These are phyloP conservation scores for Tapirus indicus DNA, from an alignment of 2,797 vertebrate species.

Conservation along the genomic window DNA sequence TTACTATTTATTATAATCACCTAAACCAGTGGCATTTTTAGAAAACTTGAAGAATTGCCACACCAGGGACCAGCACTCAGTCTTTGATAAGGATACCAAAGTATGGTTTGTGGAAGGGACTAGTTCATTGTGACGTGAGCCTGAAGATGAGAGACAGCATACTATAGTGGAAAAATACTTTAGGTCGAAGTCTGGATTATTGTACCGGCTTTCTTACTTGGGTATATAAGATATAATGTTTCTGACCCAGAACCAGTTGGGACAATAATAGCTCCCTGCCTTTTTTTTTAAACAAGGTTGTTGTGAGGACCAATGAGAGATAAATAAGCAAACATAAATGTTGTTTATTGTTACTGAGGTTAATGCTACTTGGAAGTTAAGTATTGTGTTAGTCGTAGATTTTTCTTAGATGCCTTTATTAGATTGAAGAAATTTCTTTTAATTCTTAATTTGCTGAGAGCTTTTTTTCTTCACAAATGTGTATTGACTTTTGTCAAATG, in stretches of 20 bases:
- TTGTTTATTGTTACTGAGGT: not conserved
- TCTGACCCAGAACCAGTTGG: not conserved
- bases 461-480: not conserved
- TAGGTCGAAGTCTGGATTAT: conserved; percentile 1
- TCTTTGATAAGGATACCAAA: not conserved
- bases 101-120: not conserved
- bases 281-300: not conserved
- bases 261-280: not conserved
- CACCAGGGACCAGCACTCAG: not conserved
- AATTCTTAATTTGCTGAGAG: conserved; percentile 20
- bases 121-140: not conserved
- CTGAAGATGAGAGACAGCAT: not conserved
- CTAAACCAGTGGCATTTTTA: not conserved
- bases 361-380: conserved; percentile 6
- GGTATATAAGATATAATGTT: not conserved
- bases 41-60: conserved; percentile 11
- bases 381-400: not conserved
- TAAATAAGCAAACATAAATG: not conserved
- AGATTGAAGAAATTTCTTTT: conserved; percentile 25
- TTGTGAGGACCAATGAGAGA: not conserved
- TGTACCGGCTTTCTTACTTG: conserved; percentile 18
- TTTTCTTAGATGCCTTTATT: conserved; percentile 49
- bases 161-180: not conserved
- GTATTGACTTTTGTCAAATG: not conserved
- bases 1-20: not conserved